Evolutionary conservation across 2,797 vertebrate genomes (phyloP).

Genomic region (Geotrypetes seraphini): DNA sequence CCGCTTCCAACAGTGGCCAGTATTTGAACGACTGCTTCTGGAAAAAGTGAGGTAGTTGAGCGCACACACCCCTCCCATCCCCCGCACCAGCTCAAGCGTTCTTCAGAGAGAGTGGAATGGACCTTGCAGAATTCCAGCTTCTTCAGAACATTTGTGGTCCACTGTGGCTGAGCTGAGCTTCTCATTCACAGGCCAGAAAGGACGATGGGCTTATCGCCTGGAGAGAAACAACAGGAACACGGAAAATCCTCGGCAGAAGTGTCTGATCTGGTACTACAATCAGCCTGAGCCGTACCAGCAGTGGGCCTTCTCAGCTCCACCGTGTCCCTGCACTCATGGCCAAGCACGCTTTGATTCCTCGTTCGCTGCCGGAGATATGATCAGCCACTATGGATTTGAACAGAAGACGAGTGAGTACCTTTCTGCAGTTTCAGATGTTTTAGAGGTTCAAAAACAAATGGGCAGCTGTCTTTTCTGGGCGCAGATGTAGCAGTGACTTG

Average conservation of each 20-base stretch:
- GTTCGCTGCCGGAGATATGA: not conserved
- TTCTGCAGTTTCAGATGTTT: not conserved
- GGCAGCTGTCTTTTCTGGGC: no score
- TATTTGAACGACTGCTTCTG: no score
- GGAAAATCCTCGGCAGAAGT: not conserved
- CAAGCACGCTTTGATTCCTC: slow-evolving; percentile 7
- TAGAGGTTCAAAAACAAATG: no score
- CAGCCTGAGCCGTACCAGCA: not conserved
- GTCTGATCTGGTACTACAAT: slow-evolving; percentile 5
- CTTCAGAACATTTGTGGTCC: no score
- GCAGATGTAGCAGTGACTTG: no score
- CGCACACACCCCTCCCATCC: no score
- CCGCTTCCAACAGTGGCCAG: no score
- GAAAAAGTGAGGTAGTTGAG: no score
- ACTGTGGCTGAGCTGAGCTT: not conserved
- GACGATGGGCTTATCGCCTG: slow-evolving; percentile 5
- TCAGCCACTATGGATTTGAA: not conserved
- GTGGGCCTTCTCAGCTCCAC: not conserved
- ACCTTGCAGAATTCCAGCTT: no score
- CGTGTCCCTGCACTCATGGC: slow-evolving; percentile 3
- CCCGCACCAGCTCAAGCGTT: no score
- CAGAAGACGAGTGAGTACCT: slow-evolving; percentile 2
- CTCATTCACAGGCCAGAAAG: not conserved
- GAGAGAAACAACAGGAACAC: not conserved
- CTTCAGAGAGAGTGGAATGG: no score